Percentiles rank a stretch among this genome's conserved stretches.
Conservation (phyloP, 1,140 invertebrate species). For the Drosophila kepulauana region DNA sequence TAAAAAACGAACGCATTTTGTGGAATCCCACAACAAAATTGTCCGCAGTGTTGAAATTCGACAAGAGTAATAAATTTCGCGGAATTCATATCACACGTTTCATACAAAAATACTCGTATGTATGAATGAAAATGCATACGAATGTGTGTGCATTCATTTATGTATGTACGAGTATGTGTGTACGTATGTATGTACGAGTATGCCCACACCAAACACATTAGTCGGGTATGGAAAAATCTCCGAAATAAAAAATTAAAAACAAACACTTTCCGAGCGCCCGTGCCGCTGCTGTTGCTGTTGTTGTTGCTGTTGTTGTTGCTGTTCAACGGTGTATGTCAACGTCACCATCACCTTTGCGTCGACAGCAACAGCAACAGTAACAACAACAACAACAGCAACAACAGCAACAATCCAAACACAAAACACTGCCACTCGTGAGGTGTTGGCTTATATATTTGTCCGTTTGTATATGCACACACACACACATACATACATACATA, state of each 20-base stretch:
- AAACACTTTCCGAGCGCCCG: conserved; percentile 51
- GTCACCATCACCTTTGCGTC: conserved; percentile 63
- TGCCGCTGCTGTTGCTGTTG: conserved; percentile 14
- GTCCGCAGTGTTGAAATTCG: conserved; percentile 58
- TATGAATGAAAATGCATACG: background rate
- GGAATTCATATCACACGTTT: conserved; percentile 25
- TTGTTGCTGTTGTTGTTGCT: conserved; percentile 2
- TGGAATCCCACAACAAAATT: conserved; percentile 24
- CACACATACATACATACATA: background rate
- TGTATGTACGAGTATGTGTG: conserved; percentile 1
- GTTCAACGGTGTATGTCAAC: conserved; percentile 49
- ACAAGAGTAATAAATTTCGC: conserved; percentile 65
- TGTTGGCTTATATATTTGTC: conserved; percentile 49
- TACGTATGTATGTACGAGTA: background rate
- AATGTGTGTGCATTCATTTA: background rate
- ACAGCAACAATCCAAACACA: conserved; percentile 33
- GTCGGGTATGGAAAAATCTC: conserved; percentile 49
- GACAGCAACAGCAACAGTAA: conserved; percentile 27
- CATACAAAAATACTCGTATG: background rate
- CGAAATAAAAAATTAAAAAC: conserved; percentile 75
- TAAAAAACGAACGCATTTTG: conserved; percentile 26
- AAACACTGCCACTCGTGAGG: conserved; percentile 49
- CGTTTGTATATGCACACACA: background rate
- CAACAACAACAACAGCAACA: conserved; percentile 34
- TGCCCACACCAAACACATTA: conserved; percentile 21